Evolutionary conservation across 2,113 vertebrate genomes (phyloP), one percentile per base, ranked within the genome.

Genomic region (Dasypus novemcinctus): DNA sequence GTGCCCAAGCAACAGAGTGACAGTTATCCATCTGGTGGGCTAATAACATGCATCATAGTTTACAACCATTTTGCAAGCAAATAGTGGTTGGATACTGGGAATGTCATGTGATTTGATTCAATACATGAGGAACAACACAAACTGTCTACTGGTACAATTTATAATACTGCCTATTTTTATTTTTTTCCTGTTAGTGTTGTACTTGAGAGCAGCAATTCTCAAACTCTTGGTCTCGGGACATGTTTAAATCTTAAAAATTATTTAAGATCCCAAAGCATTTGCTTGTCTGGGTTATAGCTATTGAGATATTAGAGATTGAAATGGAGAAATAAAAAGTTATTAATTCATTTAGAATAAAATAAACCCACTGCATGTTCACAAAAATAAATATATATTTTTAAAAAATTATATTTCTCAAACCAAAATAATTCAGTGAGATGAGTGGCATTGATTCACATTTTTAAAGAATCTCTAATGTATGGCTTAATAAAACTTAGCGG

Each of bases 341-440:
- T 66, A 43, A 36, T n/a, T 88, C n/a, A 90, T 27, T 91, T 66
- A 43, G 94, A 63, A 46, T 38, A 75, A 93, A 89, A 82, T n/a
- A 61, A 33, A 64, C 20, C 5, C 49, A 83, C 69, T 64, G 61
- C 33, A 59, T 66, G 63, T 91, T 86, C 85, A 86, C 7, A 15
- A 57, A 89, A 91, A 54, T 84, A 43, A 43, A 90, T 0, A 66
- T 14, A 64, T 41, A 72, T 91, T 63, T 68, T 68, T 88, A 49
- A 78, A 91, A 85, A 86, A 87, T 66, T 52, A 33, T 74, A 81
- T 69, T 91, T 85, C 31, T 15, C 49, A 84, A 94, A 69, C 33
- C 10, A 90, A 95, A 95, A 95, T 94, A 93, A 90, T 92, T 93
- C 36, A 84, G 14, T 27, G n/a, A 93, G 33, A 90, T 38, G 64